A percentile compares a stretch with the other conserved stretches of the same genome.
Evolutionary conservation across 2,888 invertebrate genomes (phyloP).

Genomic region (Opisthograptis luteolata): DNA sequence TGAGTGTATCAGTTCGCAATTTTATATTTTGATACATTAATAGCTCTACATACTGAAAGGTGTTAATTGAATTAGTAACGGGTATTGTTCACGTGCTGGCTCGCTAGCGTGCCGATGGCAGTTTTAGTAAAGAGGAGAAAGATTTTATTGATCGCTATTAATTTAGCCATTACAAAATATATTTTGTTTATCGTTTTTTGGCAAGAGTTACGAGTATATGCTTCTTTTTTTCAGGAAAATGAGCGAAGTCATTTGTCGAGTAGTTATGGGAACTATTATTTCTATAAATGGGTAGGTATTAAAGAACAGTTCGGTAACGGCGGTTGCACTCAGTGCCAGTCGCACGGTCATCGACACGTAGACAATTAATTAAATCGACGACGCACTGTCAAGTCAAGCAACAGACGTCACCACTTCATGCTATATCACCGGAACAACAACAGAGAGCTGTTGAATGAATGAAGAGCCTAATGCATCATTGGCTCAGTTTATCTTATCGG

Average conservation of each 20-base stretch:
- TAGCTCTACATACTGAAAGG: conserved; percentile 31
- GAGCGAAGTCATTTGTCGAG: conserved; percentile 18
- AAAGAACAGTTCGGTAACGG: conserved; percentile 35
- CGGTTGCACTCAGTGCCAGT: conserved; percentile 51
- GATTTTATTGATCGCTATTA: neutral
- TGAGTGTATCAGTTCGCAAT: neutral
- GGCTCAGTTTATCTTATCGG: conserved; percentile 16
- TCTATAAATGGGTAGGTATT: conserved; percentile 36
- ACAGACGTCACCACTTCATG: conserved; percentile 41
- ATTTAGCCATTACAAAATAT: conserved; percentile 3
- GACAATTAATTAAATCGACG: conserved; percentile 74
- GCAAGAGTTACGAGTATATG: too few relatives aligned
- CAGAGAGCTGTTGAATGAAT: conserved; percentile 22
- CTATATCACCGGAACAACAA: conserved; percentile 32
- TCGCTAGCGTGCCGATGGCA: conserved; percentile 31
- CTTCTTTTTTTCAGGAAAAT: conserved; percentile 2
- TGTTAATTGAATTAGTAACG: conserved; percentile 48
- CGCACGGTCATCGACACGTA: conserved; percentile 73
- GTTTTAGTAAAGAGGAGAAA: neutral
- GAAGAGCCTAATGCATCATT: conserved; percentile 23
- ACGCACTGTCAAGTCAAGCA: conserved; percentile 49
- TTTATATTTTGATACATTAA: conserved; percentile 27
- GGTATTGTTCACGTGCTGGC: conserved; percentile 31
- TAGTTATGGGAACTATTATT: conserved; percentile 25
- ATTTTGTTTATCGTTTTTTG: neutral